These are phyloP conservation scores for Gadus chalcogrammus DNA, from an alignment of 2,113 vertebrate species.

Conservation along the genomic window DNA sequence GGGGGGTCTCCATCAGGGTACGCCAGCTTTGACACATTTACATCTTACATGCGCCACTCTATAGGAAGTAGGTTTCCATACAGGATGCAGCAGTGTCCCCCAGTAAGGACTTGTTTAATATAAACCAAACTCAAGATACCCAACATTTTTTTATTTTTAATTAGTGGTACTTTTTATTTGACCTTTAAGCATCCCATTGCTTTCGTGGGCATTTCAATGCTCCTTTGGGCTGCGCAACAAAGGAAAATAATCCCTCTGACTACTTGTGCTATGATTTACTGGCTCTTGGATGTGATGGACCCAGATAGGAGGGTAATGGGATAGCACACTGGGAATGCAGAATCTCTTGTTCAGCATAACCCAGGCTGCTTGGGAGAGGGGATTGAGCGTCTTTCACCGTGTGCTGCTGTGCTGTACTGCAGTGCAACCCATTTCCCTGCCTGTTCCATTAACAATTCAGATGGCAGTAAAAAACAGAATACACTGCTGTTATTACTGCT, in stretches of 20 bases:
- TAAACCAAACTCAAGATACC: too few species aligned
- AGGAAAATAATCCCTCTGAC: not conserved
- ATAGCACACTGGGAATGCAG: conserved; percentile 10
- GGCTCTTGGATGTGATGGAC: not conserved
- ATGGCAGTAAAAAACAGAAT: not conserved
- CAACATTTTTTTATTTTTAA: too few species aligned
- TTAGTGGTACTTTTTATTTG: too few species aligned
- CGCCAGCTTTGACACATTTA: not conserved
- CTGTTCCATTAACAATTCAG: not conserved
- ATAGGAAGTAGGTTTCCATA: too few species aligned
- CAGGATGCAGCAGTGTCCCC: too few species aligned
- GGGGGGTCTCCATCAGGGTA: not conserved
- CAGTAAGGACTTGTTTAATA: too few species aligned
- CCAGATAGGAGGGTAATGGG: conserved; percentile 12
- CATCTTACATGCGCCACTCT: too few species aligned
- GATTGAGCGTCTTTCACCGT: not conserved
- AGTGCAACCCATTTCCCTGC: not conserved
- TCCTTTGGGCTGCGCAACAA: not conserved
- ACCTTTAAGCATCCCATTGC: too few species aligned
- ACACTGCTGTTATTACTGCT: not conserved
- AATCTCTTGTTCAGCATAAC: conserved; percentile 7
- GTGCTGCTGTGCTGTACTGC: not conserved
- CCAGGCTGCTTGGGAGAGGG: not conserved
- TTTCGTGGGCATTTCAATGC: too few species aligned
- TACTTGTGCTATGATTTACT: conserved; percentile 11